phyloP scores from a whole-genome alignment of 1,140 invertebrate genomes.

The Nebria ingens region DNA sequence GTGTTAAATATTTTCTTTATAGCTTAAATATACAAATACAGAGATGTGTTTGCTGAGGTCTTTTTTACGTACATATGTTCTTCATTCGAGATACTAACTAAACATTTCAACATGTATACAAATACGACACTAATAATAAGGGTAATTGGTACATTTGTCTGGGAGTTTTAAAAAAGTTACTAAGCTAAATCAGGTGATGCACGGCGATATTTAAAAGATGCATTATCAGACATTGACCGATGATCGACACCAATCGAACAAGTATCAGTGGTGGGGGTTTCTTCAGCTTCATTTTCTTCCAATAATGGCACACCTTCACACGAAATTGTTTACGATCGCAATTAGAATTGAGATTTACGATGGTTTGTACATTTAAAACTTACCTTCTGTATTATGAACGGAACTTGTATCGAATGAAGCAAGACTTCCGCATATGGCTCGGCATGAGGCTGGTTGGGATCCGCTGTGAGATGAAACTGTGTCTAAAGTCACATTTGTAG shows the following conservation, averaged over 20 bases:
- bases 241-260: slow-evolving; percentile 24
- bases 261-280: slow-evolving; percentile 23
- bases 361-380: slow-evolving; percentile 13
- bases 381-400: slow-evolving; percentile 40
- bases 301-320: slow-evolving; percentile 30
- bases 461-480: slow-evolving; percentile 37
- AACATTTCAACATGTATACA: too few relatives aligned
- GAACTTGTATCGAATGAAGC: slow-evolving; percentile 42
- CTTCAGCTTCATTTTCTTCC: slow-evolving; percentile 33
- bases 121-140: too few relatives aligned
- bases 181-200: slow-evolving; percentile 12
- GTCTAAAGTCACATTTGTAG: slow-evolving; percentile 38
- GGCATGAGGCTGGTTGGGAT: slow-evolving; percentile 37
- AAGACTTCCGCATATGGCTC: slow-evolving; percentile 38
- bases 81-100: too few relatives aligned
- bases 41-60: too few relatives aligned
- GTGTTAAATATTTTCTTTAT: too few relatives aligned
- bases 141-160: too few relatives aligned
- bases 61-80: too few relatives aligned
- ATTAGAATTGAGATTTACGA: too few relatives aligned
- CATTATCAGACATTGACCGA: slow-evolving; percentile 26
- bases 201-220: slow-evolving; percentile 25
- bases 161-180: too few relatives aligned
- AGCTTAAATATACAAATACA: too few relatives aligned
- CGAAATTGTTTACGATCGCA: neutral